These are phyloP conservation scores for Epinotia bilunana DNA, from an alignment of 2,888 invertebrate genomes.

Conservation along the genomic window DNA sequence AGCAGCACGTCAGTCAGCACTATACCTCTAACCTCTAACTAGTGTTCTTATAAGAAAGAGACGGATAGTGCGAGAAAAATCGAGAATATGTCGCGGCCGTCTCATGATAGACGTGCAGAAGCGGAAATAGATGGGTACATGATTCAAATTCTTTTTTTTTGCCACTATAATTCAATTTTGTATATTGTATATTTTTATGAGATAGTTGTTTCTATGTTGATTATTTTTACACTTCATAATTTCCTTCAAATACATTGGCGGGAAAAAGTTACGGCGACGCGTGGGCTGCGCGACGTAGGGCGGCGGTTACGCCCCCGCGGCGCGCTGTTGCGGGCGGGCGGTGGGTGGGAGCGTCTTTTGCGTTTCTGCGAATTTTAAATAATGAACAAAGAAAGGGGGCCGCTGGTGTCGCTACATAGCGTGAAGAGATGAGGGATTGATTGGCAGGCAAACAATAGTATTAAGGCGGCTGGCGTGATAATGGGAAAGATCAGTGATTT, in stretches of 20 bases:
- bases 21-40: no score
- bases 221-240: background rate
- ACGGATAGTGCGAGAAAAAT: no score
- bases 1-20: no score
- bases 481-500: background rate
- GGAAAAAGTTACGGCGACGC: constrained; percentile 65
- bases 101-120: no score
- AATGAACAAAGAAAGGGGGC: constrained; percentile 51
- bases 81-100: no score
- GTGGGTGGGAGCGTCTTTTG: constrained; percentile 78
- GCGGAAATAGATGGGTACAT: background rate
- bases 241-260: constrained; percentile 56
- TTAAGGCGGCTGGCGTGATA: constrained; percentile 18
- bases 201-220: no score
- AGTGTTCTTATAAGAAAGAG: no score
- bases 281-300: constrained; percentile 72
- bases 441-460: constrained; percentile 17
- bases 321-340: constrained; percentile 74
- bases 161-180: background rate
- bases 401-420: constrained; percentile 37
- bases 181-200: background rate
- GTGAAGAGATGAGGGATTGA: constrained; percentile 25
- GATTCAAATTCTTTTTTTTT: background rate
- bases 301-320: constrained; percentile 82
- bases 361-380: constrained; percentile 65